phyloP scores from a whole-genome alignment of 2,113 vertebrate species.

The Mormyrus iriodes region DNA sequence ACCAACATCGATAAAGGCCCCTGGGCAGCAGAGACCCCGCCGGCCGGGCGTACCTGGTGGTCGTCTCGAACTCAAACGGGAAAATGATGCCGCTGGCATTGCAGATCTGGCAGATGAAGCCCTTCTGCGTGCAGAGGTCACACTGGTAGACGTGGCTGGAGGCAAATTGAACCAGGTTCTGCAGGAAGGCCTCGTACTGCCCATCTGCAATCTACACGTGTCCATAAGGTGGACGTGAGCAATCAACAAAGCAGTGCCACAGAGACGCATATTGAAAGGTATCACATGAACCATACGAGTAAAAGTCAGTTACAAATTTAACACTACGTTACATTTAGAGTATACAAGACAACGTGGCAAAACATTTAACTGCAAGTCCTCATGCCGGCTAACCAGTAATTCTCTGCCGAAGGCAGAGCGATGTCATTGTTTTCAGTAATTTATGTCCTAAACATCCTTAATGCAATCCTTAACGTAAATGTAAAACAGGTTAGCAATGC shows the following conservation, averaged over 20 bases:
- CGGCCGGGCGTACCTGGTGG: slow-evolving; percentile 62
- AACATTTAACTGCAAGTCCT: neutral
- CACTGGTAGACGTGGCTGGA: slow-evolving; percentile 81
- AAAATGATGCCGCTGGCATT: slow-evolving; percentile 78
- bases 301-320: neutral
- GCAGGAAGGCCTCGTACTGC: slow-evolving; percentile 66
- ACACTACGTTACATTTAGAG: neutral
- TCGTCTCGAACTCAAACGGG: slow-evolving; percentile 87
- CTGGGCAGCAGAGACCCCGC: no score
- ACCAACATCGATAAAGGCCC: neutral
- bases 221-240: neutral
- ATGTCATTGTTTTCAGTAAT: neutral
- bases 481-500: neutral
- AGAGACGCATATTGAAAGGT: neutral
- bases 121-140: slow-evolving; percentile 84
- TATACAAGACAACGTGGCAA: neutral
- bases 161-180: slow-evolving; percentile 63
- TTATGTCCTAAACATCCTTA: neutral
- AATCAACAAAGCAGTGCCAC: neutral
- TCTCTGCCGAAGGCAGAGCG: neutral
- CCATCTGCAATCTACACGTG: slow-evolving; percentile 70
- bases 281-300: neutral
- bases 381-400: neutral
- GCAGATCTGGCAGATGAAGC: slow-evolving; percentile 94
- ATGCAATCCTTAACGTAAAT: neutral